Evolutionary conservation across 23 tunicate genomes (phyloP).

Genomic region (Corella eumyota): DNA sequence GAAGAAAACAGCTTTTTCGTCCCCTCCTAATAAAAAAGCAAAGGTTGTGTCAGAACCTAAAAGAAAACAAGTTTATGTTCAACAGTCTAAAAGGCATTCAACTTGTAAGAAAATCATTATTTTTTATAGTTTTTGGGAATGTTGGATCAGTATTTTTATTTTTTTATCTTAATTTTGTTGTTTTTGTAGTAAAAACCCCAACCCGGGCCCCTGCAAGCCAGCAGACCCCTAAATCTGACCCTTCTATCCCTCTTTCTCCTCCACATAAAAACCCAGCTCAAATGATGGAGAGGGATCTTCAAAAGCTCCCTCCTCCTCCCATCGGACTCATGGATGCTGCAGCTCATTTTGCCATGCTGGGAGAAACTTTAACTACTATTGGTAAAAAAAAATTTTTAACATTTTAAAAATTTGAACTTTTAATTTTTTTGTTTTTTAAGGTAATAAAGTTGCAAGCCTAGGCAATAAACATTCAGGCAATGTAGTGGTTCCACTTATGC

Average conservation of each 20-base stretch:
- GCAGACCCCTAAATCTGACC: too few species aligned
- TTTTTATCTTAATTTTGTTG: too few species aligned
- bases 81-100: too few species aligned
- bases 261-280: conserved; percentile 61
- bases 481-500: conserved; percentile 15
- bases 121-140: too few species aligned
- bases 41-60: too few species aligned
- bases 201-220: background rate
- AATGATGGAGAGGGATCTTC: conserved; percentile 55
- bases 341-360: conserved; percentile 58
- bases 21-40: background rate
- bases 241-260: too few species aligned
- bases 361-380: conserved; percentile 37
- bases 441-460: conserved; percentile 10
- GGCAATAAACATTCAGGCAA: background rate
- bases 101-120: too few species aligned
- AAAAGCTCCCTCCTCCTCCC: conserved; percentile 39
- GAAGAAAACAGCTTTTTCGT: conserved; percentile 24
- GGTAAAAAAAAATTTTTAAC: conserved; percentile 10
- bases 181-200: too few species aligned
- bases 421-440: background rate
- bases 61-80: too few species aligned
- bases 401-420: background rate
- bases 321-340: conserved; percentile 81
- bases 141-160: too few species aligned